Conservation (phyloP, 2,113 vertebrate genomes). For the Hippopotamus amphibius region DNA sequence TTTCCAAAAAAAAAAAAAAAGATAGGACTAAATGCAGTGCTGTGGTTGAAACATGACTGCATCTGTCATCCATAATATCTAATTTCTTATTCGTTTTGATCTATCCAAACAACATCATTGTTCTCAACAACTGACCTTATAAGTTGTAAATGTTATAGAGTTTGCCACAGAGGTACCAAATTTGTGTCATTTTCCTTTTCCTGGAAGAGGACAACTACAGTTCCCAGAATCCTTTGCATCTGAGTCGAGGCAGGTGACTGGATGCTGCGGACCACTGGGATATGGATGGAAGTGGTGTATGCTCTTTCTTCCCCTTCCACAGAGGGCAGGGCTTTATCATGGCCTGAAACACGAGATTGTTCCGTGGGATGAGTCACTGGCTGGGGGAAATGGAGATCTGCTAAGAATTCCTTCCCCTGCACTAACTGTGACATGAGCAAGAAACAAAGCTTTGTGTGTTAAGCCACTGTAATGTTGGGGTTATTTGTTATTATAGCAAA, state of each 20-base stretch:
- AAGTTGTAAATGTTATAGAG: background rate
- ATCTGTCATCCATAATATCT: background rate
- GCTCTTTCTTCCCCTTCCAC: background rate
- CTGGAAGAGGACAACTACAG: background rate
- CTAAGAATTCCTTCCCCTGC: background rate
- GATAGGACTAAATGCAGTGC: background rate
- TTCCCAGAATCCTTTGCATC: background rate
- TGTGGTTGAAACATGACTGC: background rate
- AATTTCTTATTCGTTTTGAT: background rate
- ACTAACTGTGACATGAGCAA: background rate
- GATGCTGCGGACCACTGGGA: background rate
- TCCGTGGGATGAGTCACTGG: background rate
- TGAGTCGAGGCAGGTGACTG: background rate
- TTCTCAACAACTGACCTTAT: background rate
- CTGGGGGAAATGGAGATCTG: background rate
- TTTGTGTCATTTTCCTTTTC: background rate
- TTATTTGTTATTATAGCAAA: background rate
- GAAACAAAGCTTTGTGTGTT: background rate
- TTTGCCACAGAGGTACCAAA: background rate
- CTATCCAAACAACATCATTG: background rate
- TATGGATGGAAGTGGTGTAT: background rate
- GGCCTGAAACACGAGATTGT: background rate
- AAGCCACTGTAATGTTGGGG: background rate
- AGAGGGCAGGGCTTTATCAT: background rate
- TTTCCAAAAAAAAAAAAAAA: background rate